Evolutionary conservation across 1,140 invertebrate species (phyloP).

Genomic region (Ceratosolen fusciceps): DNA sequence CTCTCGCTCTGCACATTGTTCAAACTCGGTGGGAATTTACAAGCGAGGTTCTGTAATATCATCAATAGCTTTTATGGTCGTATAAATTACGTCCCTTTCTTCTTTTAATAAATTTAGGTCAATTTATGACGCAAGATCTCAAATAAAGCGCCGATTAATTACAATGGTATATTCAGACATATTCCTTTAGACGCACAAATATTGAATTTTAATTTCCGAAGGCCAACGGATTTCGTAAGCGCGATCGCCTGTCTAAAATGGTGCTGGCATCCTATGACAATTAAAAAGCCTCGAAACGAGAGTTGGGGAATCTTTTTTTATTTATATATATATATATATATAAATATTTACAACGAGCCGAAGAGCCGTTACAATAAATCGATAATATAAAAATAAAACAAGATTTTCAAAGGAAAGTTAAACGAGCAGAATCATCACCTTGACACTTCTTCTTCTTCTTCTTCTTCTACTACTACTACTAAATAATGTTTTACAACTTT

Average conservation of each 20-base stretch:
- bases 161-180: not conserved
- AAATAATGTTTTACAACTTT: not conserved
- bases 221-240: too few relatives aligned
- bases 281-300: too few relatives aligned
- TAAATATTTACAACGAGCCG: not conserved
- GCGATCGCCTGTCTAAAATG: too few relatives aligned
- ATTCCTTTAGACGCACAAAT: not conserved
- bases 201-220: not conserved
- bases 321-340: too few relatives aligned
- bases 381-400: conserved; percentile 7
- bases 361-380: not conserved
- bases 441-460: not conserved
- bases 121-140: not conserved
- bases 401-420: not conserved
- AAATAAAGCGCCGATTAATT: not conserved
- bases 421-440: not conserved
- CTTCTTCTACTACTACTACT: not conserved
- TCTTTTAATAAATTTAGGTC: not conserved
- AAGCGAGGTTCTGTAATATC: not conserved
- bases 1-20: too few relatives aligned
- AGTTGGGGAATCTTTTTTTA: too few relatives aligned
- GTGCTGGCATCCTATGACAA: too few relatives aligned
- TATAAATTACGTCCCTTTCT: not conserved
- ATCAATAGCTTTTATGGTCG: not conserved
- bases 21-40: too few relatives aligned